phyloP scores from a whole-genome alignment of 2,888 invertebrate genomes.

The Harpagoxenus sublaevis region DNA sequence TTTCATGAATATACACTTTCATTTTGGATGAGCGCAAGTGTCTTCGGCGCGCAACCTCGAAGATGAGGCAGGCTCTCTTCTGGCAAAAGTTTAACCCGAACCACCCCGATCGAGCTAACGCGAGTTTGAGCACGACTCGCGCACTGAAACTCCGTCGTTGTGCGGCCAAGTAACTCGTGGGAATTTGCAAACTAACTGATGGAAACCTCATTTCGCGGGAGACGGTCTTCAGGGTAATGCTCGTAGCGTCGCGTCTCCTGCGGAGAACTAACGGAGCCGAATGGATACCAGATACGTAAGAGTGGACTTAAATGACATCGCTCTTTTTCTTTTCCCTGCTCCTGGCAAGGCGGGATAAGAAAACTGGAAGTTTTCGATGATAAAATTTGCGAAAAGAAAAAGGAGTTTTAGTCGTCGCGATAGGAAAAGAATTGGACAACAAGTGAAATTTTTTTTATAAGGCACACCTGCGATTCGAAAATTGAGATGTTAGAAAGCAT shows the following conservation, averaged over 20 bases:
- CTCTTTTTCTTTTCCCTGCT: neutral
- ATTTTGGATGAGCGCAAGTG: conserved; percentile 42
- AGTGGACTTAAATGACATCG: conserved; percentile 41
- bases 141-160: conserved; percentile 49
- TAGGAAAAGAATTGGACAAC: neutral
- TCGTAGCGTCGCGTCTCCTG: conserved; percentile 40
- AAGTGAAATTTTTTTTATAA: neutral
- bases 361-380: neutral
- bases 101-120: conserved; percentile 72
- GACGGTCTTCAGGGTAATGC: conserved; percentile 59
- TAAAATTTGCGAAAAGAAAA: conserved; percentile 13
- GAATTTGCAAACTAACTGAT: conserved; percentile 76
- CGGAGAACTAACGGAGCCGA: conserved; percentile 39
- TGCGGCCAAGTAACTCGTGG: conserved; percentile 69
- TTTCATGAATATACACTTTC: conserved; percentile 36
- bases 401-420: neutral
- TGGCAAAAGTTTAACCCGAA: conserved; percentile 65
- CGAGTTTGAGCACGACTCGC: conserved; percentile 69
- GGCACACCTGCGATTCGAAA: neutral
- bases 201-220: conserved; percentile 74
- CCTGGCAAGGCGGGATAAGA: conserved; percentile 10
- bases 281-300: conserved; percentile 39
- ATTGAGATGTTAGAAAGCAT: neutral
- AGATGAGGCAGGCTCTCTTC: conserved; percentile 57
- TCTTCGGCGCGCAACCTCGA: conserved; percentile 56